Conservation (phyloP, 2,888 invertebrate genomes). For the Calameuta filiformis region DNA sequence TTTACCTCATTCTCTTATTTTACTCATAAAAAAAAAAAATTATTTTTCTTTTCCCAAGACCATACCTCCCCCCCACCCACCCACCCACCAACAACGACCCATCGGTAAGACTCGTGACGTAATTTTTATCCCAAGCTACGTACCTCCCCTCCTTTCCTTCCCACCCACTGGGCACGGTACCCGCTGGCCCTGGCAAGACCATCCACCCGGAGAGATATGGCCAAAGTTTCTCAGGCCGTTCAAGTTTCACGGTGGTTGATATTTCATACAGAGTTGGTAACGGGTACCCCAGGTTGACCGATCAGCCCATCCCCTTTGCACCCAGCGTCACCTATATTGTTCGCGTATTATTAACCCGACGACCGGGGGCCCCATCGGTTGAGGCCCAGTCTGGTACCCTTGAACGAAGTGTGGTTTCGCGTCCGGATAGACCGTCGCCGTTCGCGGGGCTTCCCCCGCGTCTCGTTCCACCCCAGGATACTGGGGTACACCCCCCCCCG, state of each 20-base stretch:
- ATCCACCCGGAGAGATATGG: slow-evolving; percentile 16
- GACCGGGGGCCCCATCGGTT: background rate
- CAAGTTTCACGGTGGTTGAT: slow-evolving; percentile 66
- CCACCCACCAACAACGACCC: background rate
- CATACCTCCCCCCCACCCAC: background rate
- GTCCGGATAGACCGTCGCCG: slow-evolving; percentile 50
- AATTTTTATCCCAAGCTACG: background rate
- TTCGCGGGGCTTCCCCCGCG: slow-evolving; percentile 35
- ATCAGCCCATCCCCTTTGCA: slow-evolving; percentile 28
- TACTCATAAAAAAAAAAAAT: background rate
- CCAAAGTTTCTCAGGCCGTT: slow-evolving; percentile 65
- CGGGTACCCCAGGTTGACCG: slow-evolving; percentile 37
- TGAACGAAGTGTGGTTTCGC: slow-evolving; percentile 62
- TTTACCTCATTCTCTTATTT: background rate
- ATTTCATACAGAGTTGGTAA: slow-evolving; percentile 64
- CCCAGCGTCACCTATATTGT: slow-evolving; percentile 54
- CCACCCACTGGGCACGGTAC: background rate
- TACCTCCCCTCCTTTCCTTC: background rate
- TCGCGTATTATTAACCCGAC: slow-evolving; percentile 44
- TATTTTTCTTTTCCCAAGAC: background rate
- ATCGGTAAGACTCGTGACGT: background rate
- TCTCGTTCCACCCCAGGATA: background rate
- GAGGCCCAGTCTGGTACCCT: slow-evolving; percentile 32
- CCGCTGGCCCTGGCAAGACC: background rate
- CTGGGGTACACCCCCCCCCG: background rate